Conservation (phyloP, 2,888 invertebrate species). For the Protodeltote pygarga region DNA sequence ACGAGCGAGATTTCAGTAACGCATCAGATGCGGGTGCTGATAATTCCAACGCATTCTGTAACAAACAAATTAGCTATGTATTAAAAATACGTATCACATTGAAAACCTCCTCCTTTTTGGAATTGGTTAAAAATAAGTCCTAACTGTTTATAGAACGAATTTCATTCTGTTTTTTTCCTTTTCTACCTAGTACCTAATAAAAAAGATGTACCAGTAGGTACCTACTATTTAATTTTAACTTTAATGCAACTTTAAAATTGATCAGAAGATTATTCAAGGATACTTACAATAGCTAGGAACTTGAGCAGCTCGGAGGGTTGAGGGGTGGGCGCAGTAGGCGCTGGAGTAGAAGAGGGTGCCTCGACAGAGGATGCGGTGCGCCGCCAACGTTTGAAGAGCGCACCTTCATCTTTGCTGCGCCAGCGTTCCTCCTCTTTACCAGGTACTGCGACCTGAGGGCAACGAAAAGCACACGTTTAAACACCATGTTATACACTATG, state of each 20-base stretch:
- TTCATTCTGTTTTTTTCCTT: too few species aligned
- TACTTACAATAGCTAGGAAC: slow-evolving; percentile 93
- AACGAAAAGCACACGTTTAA: slow-evolving; percentile 77
- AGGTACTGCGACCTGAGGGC: slow-evolving; percentile 83
- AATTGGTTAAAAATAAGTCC: too few species aligned
- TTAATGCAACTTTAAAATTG: neutral
- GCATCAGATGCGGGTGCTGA: slow-evolving; percentile 96
- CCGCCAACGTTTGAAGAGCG: slow-evolving; percentile 81
- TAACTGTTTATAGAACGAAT: too few species aligned
- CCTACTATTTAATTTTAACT: neutral
- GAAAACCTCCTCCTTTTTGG: too few species aligned
- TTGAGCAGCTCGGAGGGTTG: slow-evolving; percentile 88
- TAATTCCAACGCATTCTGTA: slow-evolving; percentile 96
- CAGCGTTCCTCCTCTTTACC: slow-evolving; percentile 83
- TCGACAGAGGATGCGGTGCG: slow-evolving; percentile 69
- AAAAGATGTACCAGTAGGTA: neutral
- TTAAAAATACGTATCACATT: slow-evolving; percentile 27
- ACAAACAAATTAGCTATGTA: slow-evolving; percentile 63
- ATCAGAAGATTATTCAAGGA: neutral
- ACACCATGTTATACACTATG: slow-evolving; percentile 64
- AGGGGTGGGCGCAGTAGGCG: slow-evolving; percentile 55
- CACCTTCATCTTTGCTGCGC: slow-evolving; percentile 80
- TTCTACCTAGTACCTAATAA: too few species aligned
- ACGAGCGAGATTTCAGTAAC: slow-evolving; percentile 90
- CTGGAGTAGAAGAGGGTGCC: slow-evolving; percentile 57